Conservation (phyloP, 2,797 vertebrate species). For the Neopelma chrysocephalum region DNA sequence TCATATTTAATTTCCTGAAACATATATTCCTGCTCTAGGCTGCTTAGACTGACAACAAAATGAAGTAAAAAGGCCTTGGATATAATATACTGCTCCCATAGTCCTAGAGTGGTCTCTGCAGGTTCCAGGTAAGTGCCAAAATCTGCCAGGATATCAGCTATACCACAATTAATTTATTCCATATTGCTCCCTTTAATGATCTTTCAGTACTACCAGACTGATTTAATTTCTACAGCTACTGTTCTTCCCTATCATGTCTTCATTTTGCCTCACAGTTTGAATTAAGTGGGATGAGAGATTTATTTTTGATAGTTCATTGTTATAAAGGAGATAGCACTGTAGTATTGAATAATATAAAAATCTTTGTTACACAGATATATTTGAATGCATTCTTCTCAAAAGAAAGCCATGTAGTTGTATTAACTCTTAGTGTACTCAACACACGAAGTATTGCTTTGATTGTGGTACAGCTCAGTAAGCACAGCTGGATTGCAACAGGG, state of each 20-base stretch:
- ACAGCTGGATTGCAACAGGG: neutral
- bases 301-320: constrained; percentile 66
- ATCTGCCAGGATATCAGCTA: neutral
- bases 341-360: constrained; percentile 42
- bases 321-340: constrained; percentile 4
- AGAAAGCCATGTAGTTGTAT: neutral
- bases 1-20: constrained; percentile 58
- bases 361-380: constrained; percentile 13
- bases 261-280: constrained; percentile 57
- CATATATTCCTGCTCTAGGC: constrained; percentile 20
- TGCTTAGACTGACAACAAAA: constrained; percentile 41
- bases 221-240: constrained; percentile 25
- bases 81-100: constrained; percentile 19
- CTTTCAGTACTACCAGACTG: constrained; percentile 8
- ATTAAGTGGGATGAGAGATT: constrained; percentile 53
- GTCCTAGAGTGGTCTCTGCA: neutral
- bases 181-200: constrained; percentile 29
- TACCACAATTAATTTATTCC: constrained; percentile 35
- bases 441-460: neutral
- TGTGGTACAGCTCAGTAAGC: neutral
- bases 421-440: constrained; percentile 26
- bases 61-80: constrained; percentile 24
- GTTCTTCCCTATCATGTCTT: constrained; percentile 48
- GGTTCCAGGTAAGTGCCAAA: constrained; percentile 25
- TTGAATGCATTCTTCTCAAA: neutral